Evolutionary conservation across 92 coral and sea anemone genomes (phyloP).

Genomic region (Umimayanthus chanpuru): DNA sequence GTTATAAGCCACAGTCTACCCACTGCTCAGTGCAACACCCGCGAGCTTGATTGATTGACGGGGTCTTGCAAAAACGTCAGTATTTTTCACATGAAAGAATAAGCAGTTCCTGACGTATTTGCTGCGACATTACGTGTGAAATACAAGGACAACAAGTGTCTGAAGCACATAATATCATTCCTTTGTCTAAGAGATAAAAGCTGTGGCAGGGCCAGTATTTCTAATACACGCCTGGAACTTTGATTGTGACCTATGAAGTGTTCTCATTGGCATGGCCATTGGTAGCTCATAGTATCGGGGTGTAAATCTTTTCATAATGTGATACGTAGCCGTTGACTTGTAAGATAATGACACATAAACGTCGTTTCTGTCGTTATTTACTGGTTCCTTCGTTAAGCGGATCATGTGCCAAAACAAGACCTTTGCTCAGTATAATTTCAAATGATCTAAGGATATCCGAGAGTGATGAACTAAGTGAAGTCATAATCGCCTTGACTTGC

Average conservation of each 20-base stretch:
- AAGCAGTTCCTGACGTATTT: not conserved
- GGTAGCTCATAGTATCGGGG: too few relatives aligned
- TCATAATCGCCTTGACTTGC: not conserved
- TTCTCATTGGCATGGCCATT: not conserved
- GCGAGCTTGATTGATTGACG: not conserved
- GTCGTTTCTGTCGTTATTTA: not conserved
- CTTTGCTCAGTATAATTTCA: conserved; percentile 10
- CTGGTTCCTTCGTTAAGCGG: conserved; percentile 7
- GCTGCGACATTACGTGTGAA: not conserved
- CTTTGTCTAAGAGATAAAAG: not conserved
- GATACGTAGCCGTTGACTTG: not conserved
- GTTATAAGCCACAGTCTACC: too few relatives aligned
- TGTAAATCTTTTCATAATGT: not conserved
- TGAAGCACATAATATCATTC: not conserved
- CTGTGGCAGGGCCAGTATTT: not conserved
- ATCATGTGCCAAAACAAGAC: conserved; percentile 6
- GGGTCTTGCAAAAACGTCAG: not conserved
- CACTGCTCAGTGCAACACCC: too few relatives aligned
- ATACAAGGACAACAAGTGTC: not conserved
- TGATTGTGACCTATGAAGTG: not conserved
- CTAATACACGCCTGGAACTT: not conserved
- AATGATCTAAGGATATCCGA: not conserved
- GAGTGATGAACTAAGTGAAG: conserved; percentile 23
- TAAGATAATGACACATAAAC: not conserved
- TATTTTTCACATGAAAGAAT: too few relatives aligned